Percentiles rank a stretch among this genome's conserved stretches.
Evolutionary conservation across 1,140 invertebrate species (phyloP).

Genomic region (Harpegnathos saltator): DNA sequence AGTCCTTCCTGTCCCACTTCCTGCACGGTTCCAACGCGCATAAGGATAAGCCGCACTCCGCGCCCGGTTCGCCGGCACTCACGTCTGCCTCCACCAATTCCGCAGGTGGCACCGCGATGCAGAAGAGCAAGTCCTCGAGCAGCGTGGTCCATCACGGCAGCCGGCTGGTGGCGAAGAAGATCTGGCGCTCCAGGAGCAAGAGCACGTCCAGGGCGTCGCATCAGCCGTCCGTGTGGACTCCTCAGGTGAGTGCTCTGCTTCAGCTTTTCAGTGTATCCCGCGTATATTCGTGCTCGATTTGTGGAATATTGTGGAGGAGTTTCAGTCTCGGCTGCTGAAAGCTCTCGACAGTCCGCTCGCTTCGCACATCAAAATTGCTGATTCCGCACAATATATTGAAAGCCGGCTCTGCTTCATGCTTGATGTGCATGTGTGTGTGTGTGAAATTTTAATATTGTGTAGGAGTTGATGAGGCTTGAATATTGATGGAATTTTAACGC

Average conservation of each 20-base stretch:
- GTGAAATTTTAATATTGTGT: no score
- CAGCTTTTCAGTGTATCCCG: no score
- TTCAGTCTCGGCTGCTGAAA: no score
- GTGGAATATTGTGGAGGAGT: no score
- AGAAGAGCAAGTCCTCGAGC: slow-evolving; percentile 94
- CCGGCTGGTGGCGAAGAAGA: slow-evolving; percentile 92
- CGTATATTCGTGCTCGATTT: no score
- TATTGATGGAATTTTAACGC: no score
- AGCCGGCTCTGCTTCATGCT: no score
- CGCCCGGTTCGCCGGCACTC: slow-evolving; percentile 85
- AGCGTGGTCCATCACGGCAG: slow-evolving; percentile 92
- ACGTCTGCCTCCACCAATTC: slow-evolving; percentile 82
- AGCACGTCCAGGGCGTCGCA: slow-evolving; percentile 89
- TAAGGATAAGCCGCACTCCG: slow-evolving; percentile 85
- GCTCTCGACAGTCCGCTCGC: no score
- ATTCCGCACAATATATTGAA: no score
- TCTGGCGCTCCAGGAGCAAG: slow-evolving; percentile 93
- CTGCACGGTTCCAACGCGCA: slow-evolving; percentile 87
- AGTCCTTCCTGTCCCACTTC: slow-evolving; percentile 89
- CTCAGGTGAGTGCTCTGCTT: slow-evolving; percentile 89
- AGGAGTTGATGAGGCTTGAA: no score
- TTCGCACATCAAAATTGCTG: no score
- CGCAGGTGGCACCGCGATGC: slow-evolving; percentile 90
- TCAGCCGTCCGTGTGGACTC: slow-evolving; percentile 89
- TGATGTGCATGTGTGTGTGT: no score